Evolutionary conservation across 2,113 vertebrate genomes (phyloP), one percentile per base, ranked within the genome.

Genomic region (Manacus vitellinus): DNA sequence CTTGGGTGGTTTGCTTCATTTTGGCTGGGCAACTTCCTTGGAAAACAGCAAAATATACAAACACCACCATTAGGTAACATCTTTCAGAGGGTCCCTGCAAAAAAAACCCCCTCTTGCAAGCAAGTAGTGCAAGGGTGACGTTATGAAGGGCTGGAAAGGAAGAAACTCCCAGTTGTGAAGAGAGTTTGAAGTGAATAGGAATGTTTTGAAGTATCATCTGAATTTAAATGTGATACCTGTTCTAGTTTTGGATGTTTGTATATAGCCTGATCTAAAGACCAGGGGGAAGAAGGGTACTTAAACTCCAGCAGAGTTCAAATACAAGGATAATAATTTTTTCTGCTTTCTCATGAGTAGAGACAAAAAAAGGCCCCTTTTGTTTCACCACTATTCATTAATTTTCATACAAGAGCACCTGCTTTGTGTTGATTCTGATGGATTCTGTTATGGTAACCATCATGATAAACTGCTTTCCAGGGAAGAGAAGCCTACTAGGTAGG

Each of bases 391-490:
- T 74, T 73, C 54, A 81, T 94, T 76, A 93, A 84, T 94, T 94
- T 92, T 76, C 58, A 71, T 92, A 47, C 51, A 72, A 55, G 12
- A 74, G 15, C 31, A 77, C 95, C 95, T 93, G 15, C 72, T 95
- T 92, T 89, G 30, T 83, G 49, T 91, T 59, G n/a, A 62, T 95
- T 96, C 85, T 92, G 76, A 35, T 17, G 80, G 39, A 77, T 92
- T 89, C 49, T 22, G 14, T 63, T 14, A 8, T 89, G 88, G 92
- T 79, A 90, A 58, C 55, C 71, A 41, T 35, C 47, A 88, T 39
- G 81, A 89, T 59, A 84, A 86, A 51, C 75, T 95, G 71, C 96
- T 84, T 86, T 21, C 59, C 67, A 95, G 88, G 58, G 52, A 86
- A 95, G 89, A 33, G 35, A 47, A 83, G 27, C 71, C 85, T 68